Conservation (phyloP, 1,140 invertebrate genomes). For the Drosophila parvula region DNA sequence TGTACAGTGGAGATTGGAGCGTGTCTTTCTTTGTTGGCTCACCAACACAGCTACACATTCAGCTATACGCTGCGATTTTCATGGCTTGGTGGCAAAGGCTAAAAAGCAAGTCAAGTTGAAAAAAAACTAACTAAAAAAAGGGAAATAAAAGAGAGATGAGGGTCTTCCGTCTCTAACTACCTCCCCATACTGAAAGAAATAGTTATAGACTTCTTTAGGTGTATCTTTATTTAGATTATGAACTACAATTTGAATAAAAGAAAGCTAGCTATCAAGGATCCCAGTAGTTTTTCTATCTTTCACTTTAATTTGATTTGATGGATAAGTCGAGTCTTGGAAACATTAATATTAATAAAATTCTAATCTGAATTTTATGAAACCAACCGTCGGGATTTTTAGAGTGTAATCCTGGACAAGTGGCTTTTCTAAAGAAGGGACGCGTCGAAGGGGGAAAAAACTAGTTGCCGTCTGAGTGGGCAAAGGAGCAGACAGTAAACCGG, state of each 20-base stretch:
- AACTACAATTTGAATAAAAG: too few relatives aligned
- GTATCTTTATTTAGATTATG: background rate
- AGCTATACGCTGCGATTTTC: constrained; percentile 34
- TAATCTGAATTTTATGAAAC: background rate
- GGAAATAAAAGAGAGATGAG: constrained; percentile 3
- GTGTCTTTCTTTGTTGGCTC: constrained; percentile 54
- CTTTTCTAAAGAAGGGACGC: constrained; percentile 6
- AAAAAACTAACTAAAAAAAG: constrained; percentile 15
- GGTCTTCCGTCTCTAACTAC: background rate
- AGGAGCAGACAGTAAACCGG: constrained; percentile 27
- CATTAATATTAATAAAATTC: background rate
- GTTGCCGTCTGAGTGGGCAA: constrained; percentile 39
- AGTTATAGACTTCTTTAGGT: background rate
- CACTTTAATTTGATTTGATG: background rate
- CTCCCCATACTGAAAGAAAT: background rate
- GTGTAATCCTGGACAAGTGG: constrained; percentile 32
- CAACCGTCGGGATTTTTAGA: background rate
- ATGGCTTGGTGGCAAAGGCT: constrained; percentile 39
- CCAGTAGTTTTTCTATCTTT: background rate
- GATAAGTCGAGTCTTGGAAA: background rate
- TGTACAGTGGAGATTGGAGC: constrained; percentile 28
- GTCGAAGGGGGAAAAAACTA: constrained; percentile 39
- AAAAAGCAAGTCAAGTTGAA: constrained; percentile 46
- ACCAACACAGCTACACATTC: constrained; percentile 20
- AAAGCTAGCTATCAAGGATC: background rate